phyloP scores from a whole-genome alignment of 2,113 vertebrate genomes.

The Cricetomys ansorgei region DNA sequence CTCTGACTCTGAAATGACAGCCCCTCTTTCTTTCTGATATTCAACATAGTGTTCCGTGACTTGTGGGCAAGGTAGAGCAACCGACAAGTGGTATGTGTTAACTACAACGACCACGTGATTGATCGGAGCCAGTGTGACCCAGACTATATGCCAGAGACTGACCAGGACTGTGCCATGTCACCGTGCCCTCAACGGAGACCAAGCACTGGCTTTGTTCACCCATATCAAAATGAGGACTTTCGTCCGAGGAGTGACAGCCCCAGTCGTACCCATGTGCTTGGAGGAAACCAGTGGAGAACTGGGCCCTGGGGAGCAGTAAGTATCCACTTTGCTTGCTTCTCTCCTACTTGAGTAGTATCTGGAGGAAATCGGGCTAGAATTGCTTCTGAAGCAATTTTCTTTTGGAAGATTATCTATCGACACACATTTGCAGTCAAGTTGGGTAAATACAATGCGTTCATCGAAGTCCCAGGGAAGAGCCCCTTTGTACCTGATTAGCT shows the following conservation, averaged over 20 bases:
- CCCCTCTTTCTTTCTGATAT: conserved; percentile 75
- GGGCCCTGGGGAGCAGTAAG: conserved; percentile 99
- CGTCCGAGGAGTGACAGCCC: conserved; percentile 86
- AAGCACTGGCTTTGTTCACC: conserved; percentile 83
- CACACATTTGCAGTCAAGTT: neutral
- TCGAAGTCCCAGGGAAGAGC: neutral
- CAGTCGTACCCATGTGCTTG: conserved; percentile 82
- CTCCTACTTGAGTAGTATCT: neutral
- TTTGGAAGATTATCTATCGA: neutral
- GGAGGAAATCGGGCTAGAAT: neutral
- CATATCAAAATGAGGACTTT: conserved; percentile 85
- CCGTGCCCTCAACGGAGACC: conserved; percentile 92
- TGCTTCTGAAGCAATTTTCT: rapidly evolving
- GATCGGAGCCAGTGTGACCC: conserved; percentile 93
- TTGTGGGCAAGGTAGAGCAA: conserved; percentile 96
- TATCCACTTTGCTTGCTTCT: conserved; percentile 50
- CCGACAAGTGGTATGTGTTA: conserved; percentile 95
- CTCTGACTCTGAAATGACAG: conserved; percentile 4
- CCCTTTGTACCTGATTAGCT: neutral
- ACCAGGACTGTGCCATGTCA: conserved; percentile 96
- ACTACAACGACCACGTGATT: conserved; percentile 94
- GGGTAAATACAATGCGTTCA: neutral
- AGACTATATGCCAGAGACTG: conserved; percentile 91
- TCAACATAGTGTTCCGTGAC: conserved; percentile 93
- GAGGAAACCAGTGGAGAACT: conserved; percentile 95